A percentile compares a stretch with the other conserved stretches of the same genome.
phyloP scores from a whole-genome alignment of 2,797 vertebrate genomes.

The Syndactyla subalaris region DNA sequence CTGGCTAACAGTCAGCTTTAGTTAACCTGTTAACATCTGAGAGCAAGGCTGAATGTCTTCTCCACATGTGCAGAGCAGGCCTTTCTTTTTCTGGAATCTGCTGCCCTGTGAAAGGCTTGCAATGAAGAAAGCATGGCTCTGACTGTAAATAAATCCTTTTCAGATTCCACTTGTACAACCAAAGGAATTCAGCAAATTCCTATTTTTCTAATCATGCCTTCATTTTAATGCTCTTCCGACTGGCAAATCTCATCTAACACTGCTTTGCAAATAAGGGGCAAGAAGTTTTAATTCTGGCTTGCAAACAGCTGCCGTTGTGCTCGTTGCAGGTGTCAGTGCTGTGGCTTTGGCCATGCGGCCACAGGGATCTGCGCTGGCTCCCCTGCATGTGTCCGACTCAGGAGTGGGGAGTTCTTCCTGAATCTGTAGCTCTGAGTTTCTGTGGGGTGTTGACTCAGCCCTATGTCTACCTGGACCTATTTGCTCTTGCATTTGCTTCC shows the following conservation, averaged over 20 bases:
- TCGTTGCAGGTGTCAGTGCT: not conserved
- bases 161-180: not conserved
- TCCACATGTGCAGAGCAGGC: not conserved
- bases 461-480: not conserved
- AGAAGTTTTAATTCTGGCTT: not conserved
- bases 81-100: not conserved
- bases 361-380: not conserved
- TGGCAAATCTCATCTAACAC: not conserved
- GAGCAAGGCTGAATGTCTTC: not conserved
- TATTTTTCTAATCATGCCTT: not conserved
- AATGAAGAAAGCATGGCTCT: not conserved
- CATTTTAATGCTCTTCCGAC: not conserved
- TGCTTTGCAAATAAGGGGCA: not conserved
- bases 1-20: not conserved
- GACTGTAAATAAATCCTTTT: not conserved
- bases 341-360: not conserved
- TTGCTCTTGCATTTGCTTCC: constrained; percentile 28
- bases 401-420: not conserved
- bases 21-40: constrained; percentile 3
- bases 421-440: not conserved
- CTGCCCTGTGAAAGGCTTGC: not conserved
- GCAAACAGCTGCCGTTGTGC: not conserved
- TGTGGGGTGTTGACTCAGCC: not conserved
- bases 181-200: constrained; percentile 10
- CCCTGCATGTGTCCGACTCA: not conserved